Evolutionary conservation across 2,888 invertebrate species (phyloP), one percentile per base, ranked within the genome.

Genomic region (Mycogona germanica): DNA sequence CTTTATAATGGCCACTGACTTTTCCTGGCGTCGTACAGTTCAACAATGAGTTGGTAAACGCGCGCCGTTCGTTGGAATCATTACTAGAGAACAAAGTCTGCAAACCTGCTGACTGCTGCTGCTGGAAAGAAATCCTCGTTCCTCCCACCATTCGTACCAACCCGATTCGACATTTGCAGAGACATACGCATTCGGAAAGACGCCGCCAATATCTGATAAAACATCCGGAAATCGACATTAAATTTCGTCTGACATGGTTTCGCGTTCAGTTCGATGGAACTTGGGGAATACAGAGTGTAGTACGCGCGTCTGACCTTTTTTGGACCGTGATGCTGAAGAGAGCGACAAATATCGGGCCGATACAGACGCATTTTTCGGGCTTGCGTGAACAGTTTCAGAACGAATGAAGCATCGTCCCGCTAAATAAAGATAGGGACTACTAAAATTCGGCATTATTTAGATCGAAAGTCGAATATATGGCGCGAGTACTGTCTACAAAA

Each of bases 121-220:
- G n/a, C n/a, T n/a, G n/a, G n/a, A n/a, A n/a, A n/a, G n/a, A n/a
- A 41, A 57, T 48, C 30, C 28, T 26, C 55, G 23, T 17, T 50
- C 29, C n/a, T 55, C 46, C 58, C 58, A 59, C 55, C 57, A 59
- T 28, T 52, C 49, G 40, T 57, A 58, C 59, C 59, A 59, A 7
- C 32, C 49, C 21, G 28, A 23, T 51, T 59, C 56, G 4, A 59
- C 56, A 17, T 54, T 25, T 12, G 32, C 29, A 7, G 56, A 46
- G 4, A 38, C 25, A 40, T 59, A 59, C 6, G 44, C 52, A 23
- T 30, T 44, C 2, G 59, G 58, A 37, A 59, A 51, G n/a, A 40
- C 21, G 1, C 29, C 26, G 6, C 51, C 32, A 2, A 56, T 40
- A 49, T 56, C 57, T 47, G n/a, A 32, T n/a, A n/a, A n/a, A n/a